phyloP scores from a whole-genome alignment of 2,113 vertebrate genomes.

The Opisthocomus hoazin region DNA sequence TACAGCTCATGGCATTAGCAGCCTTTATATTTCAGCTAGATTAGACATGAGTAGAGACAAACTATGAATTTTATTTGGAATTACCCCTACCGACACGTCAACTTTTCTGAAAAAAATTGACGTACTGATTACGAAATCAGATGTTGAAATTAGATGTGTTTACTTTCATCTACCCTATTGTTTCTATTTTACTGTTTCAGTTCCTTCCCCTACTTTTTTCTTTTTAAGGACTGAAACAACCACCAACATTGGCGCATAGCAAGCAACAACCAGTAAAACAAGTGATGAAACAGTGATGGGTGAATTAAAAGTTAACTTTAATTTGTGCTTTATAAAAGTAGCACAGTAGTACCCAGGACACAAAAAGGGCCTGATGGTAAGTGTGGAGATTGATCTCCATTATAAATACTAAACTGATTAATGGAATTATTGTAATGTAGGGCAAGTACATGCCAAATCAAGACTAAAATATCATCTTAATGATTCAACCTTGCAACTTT shows the following conservation, averaged over 20 bases:
- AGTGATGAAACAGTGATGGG: not conserved
- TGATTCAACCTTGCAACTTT: not conserved
- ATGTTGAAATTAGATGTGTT: not conserved
- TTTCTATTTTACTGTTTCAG: not conserved
- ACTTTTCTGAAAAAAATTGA: not conserved
- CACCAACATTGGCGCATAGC: not conserved
- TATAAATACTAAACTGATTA: not conserved
- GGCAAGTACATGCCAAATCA: not conserved
- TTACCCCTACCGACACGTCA: not conserved
- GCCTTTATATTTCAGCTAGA: not conserved
- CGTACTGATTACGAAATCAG: not conserved
- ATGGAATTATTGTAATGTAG: not conserved
- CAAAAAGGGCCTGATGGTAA: not conserved
- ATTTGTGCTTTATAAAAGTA: not conserved
- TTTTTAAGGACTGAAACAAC: not conserved
- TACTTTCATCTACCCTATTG: not conserved
- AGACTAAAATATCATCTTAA: not conserved
- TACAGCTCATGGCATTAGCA: not conserved
- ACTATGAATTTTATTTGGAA: not conserved
- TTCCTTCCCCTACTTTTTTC: not conserved
- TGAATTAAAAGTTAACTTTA: not conserved
- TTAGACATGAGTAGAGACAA: not conserved
- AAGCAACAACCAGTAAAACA: not conserved
- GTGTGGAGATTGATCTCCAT: not conserved
- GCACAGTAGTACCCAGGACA: not conserved